phyloP scores from a whole-genome alignment of 2,888 invertebrate species.

The Brachyptera putata region DNA sequence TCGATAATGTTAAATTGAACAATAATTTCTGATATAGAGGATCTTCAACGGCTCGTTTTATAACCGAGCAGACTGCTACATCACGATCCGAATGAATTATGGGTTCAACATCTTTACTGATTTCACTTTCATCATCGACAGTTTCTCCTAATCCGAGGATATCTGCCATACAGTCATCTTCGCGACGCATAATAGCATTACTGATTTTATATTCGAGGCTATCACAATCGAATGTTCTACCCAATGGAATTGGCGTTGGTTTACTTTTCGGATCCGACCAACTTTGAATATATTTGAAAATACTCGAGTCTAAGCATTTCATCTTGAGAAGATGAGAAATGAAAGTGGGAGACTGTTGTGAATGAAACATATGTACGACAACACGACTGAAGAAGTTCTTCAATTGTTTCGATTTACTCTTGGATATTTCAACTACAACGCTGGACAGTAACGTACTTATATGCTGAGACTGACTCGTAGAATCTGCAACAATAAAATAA shows the following conservation, averaged over 20 bases:
- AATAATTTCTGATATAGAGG: constrained; percentile 44
- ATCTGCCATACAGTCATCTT: too few species aligned
- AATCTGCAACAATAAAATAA: too few species aligned
- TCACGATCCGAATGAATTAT: too few species aligned
- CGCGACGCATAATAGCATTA: neutral
- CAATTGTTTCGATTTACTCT: neutral
- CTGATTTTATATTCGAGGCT: constrained; percentile 4
- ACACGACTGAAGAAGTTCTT: constrained; percentile 15
- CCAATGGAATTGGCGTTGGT: neutral
- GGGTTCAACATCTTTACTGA: too few species aligned
- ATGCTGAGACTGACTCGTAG: too few species aligned
- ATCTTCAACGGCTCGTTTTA: neutral
- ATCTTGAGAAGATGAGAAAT: constrained; percentile 10
- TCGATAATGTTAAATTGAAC: constrained; percentile 44
- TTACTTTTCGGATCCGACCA: neutral
- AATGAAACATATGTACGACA: constrained; percentile 23
- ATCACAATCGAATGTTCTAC: neutral
- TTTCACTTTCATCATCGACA: too few species aligned
- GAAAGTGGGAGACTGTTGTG: neutral
- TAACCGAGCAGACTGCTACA: neutral
- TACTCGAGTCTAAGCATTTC: neutral
- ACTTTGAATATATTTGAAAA: neutral
- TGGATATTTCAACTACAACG: too few species aligned
- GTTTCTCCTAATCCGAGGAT: too few species aligned
- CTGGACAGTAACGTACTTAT: too few species aligned